phyloP scores from a whole-genome alignment of 2,113 vertebrate genomes.

The Zosterops hypoxanthus region DNA sequence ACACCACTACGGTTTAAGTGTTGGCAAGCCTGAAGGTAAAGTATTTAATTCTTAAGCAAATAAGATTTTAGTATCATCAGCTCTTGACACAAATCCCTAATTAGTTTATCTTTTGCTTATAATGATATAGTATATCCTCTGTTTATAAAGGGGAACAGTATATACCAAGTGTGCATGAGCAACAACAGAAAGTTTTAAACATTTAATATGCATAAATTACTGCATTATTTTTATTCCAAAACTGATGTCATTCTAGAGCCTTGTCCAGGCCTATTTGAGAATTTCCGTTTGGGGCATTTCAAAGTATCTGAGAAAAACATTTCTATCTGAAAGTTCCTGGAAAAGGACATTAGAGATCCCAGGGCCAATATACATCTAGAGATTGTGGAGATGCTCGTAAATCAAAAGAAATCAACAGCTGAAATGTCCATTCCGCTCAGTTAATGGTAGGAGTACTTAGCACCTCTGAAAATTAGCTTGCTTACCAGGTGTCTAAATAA shows the following conservation, averaged over 20 bases:
- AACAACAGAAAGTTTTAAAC: slow-evolving; percentile 1
- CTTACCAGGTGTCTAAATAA: neutral
- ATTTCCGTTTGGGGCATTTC: neutral
- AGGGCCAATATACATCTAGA: neutral
- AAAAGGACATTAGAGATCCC: neutral
- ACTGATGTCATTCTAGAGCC: neutral
- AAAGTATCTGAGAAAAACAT: slow-evolving; percentile 20
- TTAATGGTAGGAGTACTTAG: neutral
- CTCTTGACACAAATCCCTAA: slow-evolving; percentile 30
- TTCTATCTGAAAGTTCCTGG: neutral
- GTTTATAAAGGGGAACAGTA: neutral
- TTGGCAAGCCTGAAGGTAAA: neutral
- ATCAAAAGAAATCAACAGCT: neutral
- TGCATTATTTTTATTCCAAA: slow-evolving; percentile 23
- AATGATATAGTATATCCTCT: neutral
- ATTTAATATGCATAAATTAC: neutral
- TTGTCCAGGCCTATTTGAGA: neutral
- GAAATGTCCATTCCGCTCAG: neutral
- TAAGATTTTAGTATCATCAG: neutral
- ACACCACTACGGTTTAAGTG: neutral
- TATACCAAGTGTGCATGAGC: neutral
- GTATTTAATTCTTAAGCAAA: neutral
- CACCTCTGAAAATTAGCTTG: neutral
- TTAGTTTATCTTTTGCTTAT: slow-evolving; percentile 11
- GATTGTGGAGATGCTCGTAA: neutral